A percentile compares a stretch with the other conserved stretches of the same genome.
Conservation (phyloP, 92 coral and sea anemone species). For the Porites cylindrica region DNA sequence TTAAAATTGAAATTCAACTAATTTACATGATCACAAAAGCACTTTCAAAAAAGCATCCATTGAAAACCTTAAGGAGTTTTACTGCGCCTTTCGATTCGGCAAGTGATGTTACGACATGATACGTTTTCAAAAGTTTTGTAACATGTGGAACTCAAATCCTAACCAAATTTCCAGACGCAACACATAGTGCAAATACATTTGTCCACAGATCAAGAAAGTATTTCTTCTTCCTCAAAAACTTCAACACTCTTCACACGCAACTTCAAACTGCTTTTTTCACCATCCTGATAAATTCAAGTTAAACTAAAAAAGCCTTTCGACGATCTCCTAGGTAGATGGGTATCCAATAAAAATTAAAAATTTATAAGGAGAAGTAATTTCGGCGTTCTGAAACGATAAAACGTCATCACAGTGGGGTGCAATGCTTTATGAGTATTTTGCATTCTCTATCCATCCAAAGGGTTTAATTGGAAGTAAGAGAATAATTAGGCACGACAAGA, state of each 20-base stretch:
- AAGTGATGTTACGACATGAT: not conserved
- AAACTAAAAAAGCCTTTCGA: conserved; percentile 3
- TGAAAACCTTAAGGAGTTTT: not conserved
- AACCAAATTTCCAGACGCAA: conserved; percentile 11
- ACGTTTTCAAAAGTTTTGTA: not conserved
- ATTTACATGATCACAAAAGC: not conserved
- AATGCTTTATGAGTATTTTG: not conserved
- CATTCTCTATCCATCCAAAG: conserved; percentile 9
- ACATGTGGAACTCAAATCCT: not conserved
- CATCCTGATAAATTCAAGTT: not conserved
- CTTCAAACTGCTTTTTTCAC: not conserved
- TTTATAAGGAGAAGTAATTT: not conserved
- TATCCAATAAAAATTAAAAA: conserved; percentile 1
- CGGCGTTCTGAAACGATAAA: not conserved
- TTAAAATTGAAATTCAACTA: not conserved
- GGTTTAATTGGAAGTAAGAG: no score
- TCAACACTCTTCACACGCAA: not conserved
- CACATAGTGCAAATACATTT: conserved; percentile 36
- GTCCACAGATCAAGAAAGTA: conserved; percentile 11
- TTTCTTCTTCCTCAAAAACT: not conserved
- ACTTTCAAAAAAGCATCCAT: not conserved
- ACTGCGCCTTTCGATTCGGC: not conserved
- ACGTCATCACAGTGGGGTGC: conserved; percentile 37
- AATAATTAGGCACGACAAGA: no score
- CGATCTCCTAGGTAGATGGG: not conserved